Conservation (phyloP, 2,797 vertebrate genomes). For the Onychomys arenicola region DNA sequence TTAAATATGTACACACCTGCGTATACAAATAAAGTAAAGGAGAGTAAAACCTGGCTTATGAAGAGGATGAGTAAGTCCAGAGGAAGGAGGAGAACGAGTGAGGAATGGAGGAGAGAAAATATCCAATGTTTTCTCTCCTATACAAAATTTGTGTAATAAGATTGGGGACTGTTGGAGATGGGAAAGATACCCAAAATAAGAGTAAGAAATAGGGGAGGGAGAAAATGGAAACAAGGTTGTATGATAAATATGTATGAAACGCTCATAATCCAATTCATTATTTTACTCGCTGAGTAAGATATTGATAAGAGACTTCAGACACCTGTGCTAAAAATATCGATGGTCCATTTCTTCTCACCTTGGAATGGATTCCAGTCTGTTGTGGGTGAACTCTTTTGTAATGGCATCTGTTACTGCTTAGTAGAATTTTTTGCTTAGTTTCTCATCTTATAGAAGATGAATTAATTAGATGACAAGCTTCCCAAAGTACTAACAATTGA, state of each 20-base stretch:
- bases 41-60: not conserved
- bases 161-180: rapidly evolving
- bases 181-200: not conserved
- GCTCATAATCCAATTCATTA: not conserved
- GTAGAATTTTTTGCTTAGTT: not conserved
- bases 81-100: not conserved
- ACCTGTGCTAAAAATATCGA: not conserved
- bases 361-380: not conserved
- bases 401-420: not conserved
- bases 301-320: not conserved
- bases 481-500: not conserved
- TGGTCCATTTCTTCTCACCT: not conserved
- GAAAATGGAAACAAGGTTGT: no score
- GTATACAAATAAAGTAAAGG: not conserved
- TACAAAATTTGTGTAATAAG: not conserved
- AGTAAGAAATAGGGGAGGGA: rapidly evolving
- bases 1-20: not conserved
- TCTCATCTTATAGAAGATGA: not conserved
- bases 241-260: not conserved
- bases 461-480: not conserved
- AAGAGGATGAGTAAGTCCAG: no score
- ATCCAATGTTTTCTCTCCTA: not conserved
- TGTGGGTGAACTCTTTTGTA: not conserved
- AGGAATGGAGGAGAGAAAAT: not conserved
- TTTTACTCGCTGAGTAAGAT: not conserved